Base-by-base conservation (phyloP, 64 coral and sea anemone genomes). In the Montipora capricornis region DNA sequence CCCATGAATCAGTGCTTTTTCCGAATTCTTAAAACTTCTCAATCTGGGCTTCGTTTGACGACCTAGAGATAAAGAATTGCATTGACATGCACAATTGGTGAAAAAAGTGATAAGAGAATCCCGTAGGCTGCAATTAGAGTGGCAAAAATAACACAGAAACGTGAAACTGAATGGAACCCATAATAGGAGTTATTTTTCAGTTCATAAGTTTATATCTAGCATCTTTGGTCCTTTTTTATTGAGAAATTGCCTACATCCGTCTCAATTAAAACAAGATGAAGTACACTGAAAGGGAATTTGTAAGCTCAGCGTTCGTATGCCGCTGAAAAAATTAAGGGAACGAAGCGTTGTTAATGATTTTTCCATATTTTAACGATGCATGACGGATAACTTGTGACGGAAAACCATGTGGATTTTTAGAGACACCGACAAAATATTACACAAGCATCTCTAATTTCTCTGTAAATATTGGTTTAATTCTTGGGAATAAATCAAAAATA, bases 291-390 rank as follows among this genome's bases (percentile, higher is more conserved):
- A 64, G 12, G 80, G 15, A 66, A 60, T 82, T 70, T 49, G 4
- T 70, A 20, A n/a, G 44, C 47, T 5, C 45, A 14, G 17, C 16
- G 8, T 86, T 48, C n/a, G 3, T 17, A 37, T 70, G 47, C 66
- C 66, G 46, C 8, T 51, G 67, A 71, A 86, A 73, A n/a, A 69
- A 86, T 4, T 59, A 29, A 4, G 26, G 44, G 7, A 73, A 5
- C 71, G 15, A 86, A 19, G 9, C 8, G 5, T 10, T 86, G 61
- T 14, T 86, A 73, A 86, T 86, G 64, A 8, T 66, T 86, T 86
- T 86, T 73, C 19, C 82, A 86, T 50, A 71, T 46, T 78, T 45
- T 19, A 16, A 17, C 15, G 45, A 49, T 64, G 61, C 14, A 3
- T 57, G 11, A 57, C 6, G 6, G 53, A 57, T n/a, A 78, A 49